Evolutionary conservation across 2,888 invertebrate genomes (phyloP), one percentile per base, ranked within the genome.

Genomic region (Euzetes globulus): DNA sequence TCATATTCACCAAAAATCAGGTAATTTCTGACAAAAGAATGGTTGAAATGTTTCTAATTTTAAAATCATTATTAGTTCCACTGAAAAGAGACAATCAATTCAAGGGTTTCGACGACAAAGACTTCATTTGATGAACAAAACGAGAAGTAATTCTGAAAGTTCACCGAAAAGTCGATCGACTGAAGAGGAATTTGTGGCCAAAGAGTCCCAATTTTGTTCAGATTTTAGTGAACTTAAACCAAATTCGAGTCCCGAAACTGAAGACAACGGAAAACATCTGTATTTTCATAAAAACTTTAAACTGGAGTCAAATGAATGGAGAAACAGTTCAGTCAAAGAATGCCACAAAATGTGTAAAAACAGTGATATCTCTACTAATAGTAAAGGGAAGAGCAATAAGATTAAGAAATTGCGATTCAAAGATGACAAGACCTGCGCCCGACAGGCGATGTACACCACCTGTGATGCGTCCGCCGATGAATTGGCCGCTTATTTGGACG

Each of bases 401-500:
- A 55, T n/a, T 55, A 19, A 22, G 19, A 55, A 55, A 22, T 55
- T 55, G 55, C 19, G 55, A 55, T 55, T 55, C 22, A 63, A 63
- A 63, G 63, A 63, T 15, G 29, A 63, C 33, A 63, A 74, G 68
- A 72, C 55, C 13, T 74, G 75, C 52, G 71, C 75, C 9, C 71
- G 58, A 60, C 71, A 74, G 60, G 75, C 71, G 17, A 25, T 73
- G 41, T 65, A 65, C 33, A 65, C 65, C 52, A 25, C 33, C 22
- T 19, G 65, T 47, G 65, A 68, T 22, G 58, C 60, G 29, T 63
- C 92, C 68, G 94, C 94, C 80, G 93, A 94, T 83, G 96, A 96
- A 85, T 86, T 96, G 80, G 94, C 95, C 77, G 91, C 93, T 83
- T 96, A 96, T 84, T 94, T 96, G 83, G 95, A 96, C 84, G 91